Base-by-base conservation (phyloP, 2,797 vertebrate species). In the Microctenopoma lineatum region DNA sequence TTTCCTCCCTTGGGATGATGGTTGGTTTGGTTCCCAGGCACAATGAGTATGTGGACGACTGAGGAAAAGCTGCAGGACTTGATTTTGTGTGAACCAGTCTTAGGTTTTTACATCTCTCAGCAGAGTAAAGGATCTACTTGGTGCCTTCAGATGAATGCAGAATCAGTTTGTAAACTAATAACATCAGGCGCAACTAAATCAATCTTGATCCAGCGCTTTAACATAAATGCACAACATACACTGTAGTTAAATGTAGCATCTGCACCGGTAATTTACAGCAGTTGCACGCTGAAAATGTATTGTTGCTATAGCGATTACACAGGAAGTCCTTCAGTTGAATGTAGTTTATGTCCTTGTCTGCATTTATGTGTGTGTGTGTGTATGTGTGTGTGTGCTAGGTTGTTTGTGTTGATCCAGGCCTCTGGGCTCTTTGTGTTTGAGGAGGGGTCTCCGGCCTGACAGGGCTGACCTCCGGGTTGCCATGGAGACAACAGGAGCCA, bases 401-500 rank as follows among this genome's bases (percentile, higher is more conserved):
- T 90, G 88, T 92, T 89, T 90, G 87, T 91, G 91, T 92, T 89
- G 90, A 90, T 89, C 79, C 79, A 87, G 75, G 79, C 87, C 86
- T 86, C 85, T 70, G 74, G 71, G 83, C 81, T 80, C 87, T 91
- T 90, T 90, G 85, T 91, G 90, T 91, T 90, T 89, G 88, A 92
- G 91, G 90, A 90, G 90, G 90, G 90, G 87, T 92, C 91, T 91
- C 90, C 88, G 90, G 90, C 86, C 84, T 82, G 42, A 25, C 76
- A 52, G 75, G 80, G 79, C 81, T 89, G 81, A 88, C 89, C 83
- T 80, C 81, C 71, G 84, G 55, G 90, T 92, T 92, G 78, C 90
- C 72, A 90, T 92, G 85, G 92, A 88, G 85, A 91, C 82, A 4
- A 54, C 77, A 75, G 84, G 85, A 88, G 84, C 72, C 81, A 92